Percentiles rank a stretch among this genome's conserved stretches.
These are phyloP conservation scores for Disparrhopalites patrizii DNA, from an alignment of 2,888 invertebrate species.

Conservation along the genomic window DNA sequence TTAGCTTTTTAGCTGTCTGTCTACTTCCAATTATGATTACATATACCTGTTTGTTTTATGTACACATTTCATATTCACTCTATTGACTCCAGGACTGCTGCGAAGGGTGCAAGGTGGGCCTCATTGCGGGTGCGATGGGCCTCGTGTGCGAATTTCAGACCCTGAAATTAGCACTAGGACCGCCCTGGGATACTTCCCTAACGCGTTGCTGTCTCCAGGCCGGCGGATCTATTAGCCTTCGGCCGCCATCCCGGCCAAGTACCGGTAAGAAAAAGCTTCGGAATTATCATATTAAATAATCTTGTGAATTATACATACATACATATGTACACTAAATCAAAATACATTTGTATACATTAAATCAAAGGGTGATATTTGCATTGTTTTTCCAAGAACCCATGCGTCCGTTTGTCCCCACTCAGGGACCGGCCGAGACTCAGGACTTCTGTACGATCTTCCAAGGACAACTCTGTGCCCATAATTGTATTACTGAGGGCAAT, in stretches of 20 bases:
- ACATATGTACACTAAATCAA: too few relatives aligned
- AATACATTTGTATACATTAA: too few relatives aligned
- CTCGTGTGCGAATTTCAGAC: constrained; percentile 58
- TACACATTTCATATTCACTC: constrained; percentile 25
- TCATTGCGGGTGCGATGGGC: constrained; percentile 59
- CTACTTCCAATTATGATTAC: neutral
- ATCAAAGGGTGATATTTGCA: too few relatives aligned
- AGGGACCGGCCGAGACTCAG: constrained; percentile 48
- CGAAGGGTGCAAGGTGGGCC: constrained; percentile 62
- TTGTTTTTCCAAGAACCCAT: too few relatives aligned
- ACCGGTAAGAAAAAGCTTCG: too few relatives aligned
- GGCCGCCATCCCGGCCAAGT: too few relatives aligned
- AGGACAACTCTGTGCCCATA: constrained; percentile 68
- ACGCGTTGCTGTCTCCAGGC: constrained; percentile 60
- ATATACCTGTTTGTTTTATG: neutral
- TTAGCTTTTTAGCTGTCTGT: too few relatives aligned
- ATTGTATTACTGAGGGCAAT: constrained; percentile 68
- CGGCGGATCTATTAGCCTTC: constrained; percentile 38
- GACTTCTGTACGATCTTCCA: constrained; percentile 59
- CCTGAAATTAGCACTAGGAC: constrained; percentile 55
- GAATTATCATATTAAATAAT: too few relatives aligned
- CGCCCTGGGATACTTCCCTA: constrained; percentile 61
- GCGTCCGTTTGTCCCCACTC: neutral
- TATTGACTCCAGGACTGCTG: constrained; percentile 64
- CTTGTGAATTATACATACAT: too few relatives aligned